Conservation (phyloP, 1,140 invertebrate genomes). For the Papilio aristodemus region DNA sequence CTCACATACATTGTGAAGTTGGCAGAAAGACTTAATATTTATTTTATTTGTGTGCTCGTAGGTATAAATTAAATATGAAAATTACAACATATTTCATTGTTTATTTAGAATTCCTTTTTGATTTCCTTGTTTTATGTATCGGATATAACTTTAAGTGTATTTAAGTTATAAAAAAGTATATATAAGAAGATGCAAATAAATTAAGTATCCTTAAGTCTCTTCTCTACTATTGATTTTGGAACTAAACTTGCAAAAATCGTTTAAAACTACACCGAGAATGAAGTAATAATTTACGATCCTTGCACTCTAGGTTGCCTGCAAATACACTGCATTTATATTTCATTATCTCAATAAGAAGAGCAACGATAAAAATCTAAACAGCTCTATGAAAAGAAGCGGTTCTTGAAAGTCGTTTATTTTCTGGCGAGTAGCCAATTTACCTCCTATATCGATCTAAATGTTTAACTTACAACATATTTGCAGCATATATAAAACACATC, state of each 20-base stretch:
- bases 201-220: too few species aligned
- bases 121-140: too few species aligned
- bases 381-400: conserved; percentile 9
- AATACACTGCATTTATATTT: conserved; percentile 5
- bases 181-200: too few species aligned
- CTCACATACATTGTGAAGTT: background rate
- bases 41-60: background rate
- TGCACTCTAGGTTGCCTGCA: background rate
- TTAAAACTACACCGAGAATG: background rate
- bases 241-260: background rate
- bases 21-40: background rate
- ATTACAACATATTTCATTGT: too few species aligned
- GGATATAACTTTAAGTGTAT: too few species aligned
- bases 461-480: conserved; percentile 12
- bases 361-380: conserved; percentile 10
- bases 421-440: background rate
- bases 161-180: too few species aligned
- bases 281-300: background rate
- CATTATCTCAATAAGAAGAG: conserved; percentile 8
- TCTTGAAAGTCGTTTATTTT: background rate
- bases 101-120: too few species aligned
- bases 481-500: background rate
- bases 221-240: background rate
- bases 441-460: background rate
- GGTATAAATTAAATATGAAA: too few species aligned